Base-by-base conservation (phyloP, 2,888 invertebrate species). In the Plagodis pulveraria region DNA sequence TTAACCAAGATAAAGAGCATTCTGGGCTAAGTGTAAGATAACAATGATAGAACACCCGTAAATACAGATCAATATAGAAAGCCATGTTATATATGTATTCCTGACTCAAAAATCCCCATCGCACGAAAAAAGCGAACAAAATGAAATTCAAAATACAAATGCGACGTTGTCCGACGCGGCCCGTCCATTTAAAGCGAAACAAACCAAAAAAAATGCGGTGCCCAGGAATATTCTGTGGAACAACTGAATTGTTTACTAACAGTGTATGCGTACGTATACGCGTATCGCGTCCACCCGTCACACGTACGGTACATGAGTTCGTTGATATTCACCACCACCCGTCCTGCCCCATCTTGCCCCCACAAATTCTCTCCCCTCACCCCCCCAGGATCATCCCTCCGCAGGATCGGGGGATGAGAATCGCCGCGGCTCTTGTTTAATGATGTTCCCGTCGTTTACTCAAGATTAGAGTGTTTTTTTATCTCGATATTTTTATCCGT, bases 211-310 rank as follows among this genome's bases (percentile, higher is more conserved):
- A 46, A 51, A 63, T 45, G 46, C 49, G 57, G 52, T 54, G 54
- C 59, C 51, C 43, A 66, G 72, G 52, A 66, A 70, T 62, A 65
- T 63, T 56, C 62, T 58, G 66, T 65, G 70, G 71, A 69, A 73
- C 73, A 73, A 77, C 78, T 81, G 84, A 86, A 82, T 89, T 91
- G 91, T 91, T 91, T 91, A 91, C 91, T 80, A 91, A 91, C 91
- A 91, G 79, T 80, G 74, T 85, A 84, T 82, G 82, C 83, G 77
- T 73, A 76, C 76, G 72, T 74, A 81, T 83, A 81, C 72, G 76
- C 81, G 74, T 78, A 80, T 68, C 69, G 62, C 65, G 84, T 80
- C 78, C 80, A 74, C 80, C 84, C 88, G 84, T 84, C 88, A 86
- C 84, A 84, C 87, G 85, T 83, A 83, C 83, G 79, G 80, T 78